Evolutionary conservation across 2,113 vertebrate species (phyloP), one percentile per base, ranked within the genome.

Genomic region (Aviceda subcristata): DNA sequence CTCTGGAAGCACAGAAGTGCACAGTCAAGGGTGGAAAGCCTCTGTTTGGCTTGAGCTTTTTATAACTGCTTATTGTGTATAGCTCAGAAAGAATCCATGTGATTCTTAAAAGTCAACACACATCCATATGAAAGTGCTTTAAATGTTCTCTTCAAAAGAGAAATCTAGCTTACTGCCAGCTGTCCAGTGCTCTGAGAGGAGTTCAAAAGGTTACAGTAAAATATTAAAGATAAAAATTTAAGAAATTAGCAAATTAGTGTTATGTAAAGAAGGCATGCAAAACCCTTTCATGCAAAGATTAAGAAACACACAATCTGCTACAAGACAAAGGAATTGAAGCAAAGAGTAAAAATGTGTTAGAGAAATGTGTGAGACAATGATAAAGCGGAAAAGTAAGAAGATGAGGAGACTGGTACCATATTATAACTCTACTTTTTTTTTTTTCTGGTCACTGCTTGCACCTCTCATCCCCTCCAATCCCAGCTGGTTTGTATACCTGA

Each of bases 171-270:
- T 20, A 71, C 22, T 92, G 82, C 77, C 88, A 96, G 91, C 76
- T 95, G 74, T 66, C 83, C 38, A 51, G 57, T 20, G 72, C 73
- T 71, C 73, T 22, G 6, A 86, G 53, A 38, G 85, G 21, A 75
- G 83, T 95, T 92, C 78, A 41, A 83, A 94, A 96, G 63, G 32
- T 83, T 94, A 86, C 86, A 92, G 57, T 56, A 86, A 97, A 86
- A 90, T 80, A 90, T 29, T 80, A 86, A 88, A 92, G 60, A 75
- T 50, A 78, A 90, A 56, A 80, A 71, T 88, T 73, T 76, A 91
- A 92, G 69, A 90, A 93, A 95, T 91, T 22, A 93, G 83, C 75
- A 90, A 93, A 92, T 36, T 46, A 36, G 62, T 59, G 74, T 82
- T 88, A 91, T 10, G 26, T 81, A 95, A 92, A 90, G 83, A 73